A percentile compares a stretch with the other conserved stretches of the same genome.
Conservation (phyloP, 2,888 invertebrate genomes). For the Chrysolina oricalcia region DNA sequence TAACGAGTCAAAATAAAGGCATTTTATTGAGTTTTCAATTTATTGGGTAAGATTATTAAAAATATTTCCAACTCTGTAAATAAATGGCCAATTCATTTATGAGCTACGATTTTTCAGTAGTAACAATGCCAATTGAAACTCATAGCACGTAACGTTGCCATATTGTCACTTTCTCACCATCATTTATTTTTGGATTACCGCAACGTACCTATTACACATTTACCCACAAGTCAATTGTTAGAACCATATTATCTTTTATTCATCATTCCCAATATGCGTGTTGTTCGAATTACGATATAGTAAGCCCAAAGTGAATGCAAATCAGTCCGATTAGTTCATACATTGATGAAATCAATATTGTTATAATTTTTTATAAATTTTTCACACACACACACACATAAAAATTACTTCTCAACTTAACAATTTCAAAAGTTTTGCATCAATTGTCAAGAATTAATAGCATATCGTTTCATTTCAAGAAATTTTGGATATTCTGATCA, state of each 20-base stretch:
- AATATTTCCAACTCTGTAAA: too few species aligned
- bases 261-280: neutral
- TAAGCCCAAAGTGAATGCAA: neutral
- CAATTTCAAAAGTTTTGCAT: too few species aligned
- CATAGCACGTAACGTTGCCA: neutral
- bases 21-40: too few species aligned
- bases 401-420: too few species aligned
- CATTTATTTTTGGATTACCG: slow-evolving; percentile 4
- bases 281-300: neutral
- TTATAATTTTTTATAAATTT: neutral
- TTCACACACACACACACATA: too few species aligned
- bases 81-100: neutral
- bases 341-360: neutral
- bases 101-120: neutral
- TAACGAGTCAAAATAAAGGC: too few species aligned
- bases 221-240: neutral
- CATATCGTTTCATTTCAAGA: too few species aligned
- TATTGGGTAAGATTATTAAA: too few species aligned
- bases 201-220: neutral
- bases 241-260: slow-evolving; percentile 14
- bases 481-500: too few species aligned
- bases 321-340: neutral
- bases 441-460: too few species aligned
- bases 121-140: neutral
- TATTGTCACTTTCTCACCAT: neutral